These are phyloP conservation scores for Climacteris rufus DNA, from an alignment of 2,113 vertebrate species.

Conservation along the genomic window DNA sequence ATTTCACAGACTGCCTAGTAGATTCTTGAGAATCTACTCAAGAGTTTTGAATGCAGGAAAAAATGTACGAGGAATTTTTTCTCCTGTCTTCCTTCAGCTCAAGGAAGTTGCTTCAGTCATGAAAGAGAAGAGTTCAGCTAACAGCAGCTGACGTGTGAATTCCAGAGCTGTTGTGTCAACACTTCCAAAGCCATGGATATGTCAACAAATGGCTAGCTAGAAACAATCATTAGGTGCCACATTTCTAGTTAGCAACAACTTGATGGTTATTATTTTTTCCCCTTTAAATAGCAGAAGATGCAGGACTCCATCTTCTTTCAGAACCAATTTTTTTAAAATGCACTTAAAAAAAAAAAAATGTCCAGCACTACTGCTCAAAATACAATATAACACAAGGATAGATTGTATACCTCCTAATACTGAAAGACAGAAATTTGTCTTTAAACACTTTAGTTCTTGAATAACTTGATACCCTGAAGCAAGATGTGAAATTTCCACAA, in stretches of 20 bases:
- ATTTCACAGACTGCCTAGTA: not conserved
- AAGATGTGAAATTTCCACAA: not conserved
- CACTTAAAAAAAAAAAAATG: not conserved
- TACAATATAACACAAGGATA: not conserved
- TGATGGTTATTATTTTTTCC: not conserved
- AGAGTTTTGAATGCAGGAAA: not conserved
- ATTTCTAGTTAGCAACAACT: not conserved
- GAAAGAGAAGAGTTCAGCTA: not conserved
- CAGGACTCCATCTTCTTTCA: not conserved
- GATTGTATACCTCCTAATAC: not conserved
- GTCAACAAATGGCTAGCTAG: not conserved
- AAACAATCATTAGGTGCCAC: not conserved
- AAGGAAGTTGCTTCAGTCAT: constrained; percentile 21
- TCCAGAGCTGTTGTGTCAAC: not conserved
- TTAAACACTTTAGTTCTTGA: not conserved
- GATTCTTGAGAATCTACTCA: not conserved
- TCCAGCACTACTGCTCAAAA: not conserved
- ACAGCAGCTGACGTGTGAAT: not conserved
- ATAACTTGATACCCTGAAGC: not conserved
- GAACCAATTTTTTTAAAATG: not conserved
- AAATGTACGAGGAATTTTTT: not conserved
- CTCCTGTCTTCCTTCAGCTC: constrained; percentile 15
- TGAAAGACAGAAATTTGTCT: not conserved
- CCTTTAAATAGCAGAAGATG: not conserved
- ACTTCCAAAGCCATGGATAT: not conserved